Evolutionary conservation across 2,113 vertebrate genomes (phyloP).

Genomic region (Eurystomus gularis): DNA sequence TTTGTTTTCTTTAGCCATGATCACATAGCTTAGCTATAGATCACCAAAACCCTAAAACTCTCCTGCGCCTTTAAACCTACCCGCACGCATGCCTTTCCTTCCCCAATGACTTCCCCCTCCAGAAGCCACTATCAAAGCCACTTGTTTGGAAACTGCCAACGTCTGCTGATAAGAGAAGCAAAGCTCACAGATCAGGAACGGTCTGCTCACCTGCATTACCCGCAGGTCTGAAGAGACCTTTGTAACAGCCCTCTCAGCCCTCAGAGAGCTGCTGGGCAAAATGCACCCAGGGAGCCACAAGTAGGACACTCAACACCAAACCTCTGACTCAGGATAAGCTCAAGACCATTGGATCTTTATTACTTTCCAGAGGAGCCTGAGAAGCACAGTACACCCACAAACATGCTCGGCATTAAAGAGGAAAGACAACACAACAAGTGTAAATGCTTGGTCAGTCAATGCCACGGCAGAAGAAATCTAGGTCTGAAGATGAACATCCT

Average conservation of each 20-base stretch:
- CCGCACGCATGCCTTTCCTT: rapidly evolving
- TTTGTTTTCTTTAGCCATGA: not conserved
- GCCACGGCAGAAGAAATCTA: not conserved
- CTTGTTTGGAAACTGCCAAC: not conserved
- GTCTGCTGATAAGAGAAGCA: not conserved
- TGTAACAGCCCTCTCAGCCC: not conserved
- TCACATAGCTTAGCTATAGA: not conserved
- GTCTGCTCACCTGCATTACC: not conserved
- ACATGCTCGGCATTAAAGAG: not conserved
- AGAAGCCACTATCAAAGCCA: not conserved
- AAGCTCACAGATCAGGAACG: not conserved
- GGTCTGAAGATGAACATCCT: not conserved
- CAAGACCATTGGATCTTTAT: not conserved
- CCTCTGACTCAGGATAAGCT: not conserved
- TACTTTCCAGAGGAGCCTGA: rapidly evolving
- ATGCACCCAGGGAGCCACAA: rapidly evolving
- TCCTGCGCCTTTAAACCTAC: not conserved
- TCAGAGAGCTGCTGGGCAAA: not conserved
- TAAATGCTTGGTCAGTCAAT: not conserved
- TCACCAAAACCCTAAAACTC: not conserved
- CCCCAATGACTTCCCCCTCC: not conserved
- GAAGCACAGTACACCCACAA: not conserved
- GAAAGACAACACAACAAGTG: not conserved
- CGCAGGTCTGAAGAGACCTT: not conserved
- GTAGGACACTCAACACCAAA: not conserved